Conservation (phyloP, 2,888 invertebrate species). For the Siphonodentalium dalli region DNA sequence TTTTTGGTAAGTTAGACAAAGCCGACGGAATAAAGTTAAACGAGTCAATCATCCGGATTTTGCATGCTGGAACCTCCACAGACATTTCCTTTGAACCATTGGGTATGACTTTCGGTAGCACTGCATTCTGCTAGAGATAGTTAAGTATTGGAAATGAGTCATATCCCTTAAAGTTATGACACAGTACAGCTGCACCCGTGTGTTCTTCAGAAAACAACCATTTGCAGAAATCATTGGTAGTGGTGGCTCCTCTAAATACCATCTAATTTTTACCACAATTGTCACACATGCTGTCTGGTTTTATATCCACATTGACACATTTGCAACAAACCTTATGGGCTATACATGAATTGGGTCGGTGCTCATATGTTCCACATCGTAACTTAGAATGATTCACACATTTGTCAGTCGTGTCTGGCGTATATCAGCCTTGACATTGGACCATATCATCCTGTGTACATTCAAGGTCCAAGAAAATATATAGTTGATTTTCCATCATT, state of each 20-base stretch:
- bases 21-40: conserved; percentile 15
- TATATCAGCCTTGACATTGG: too few relatives aligned
- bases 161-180: conserved; percentile 23
- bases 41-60: conserved; percentile 14
- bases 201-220: conserved; percentile 18
- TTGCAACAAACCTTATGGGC: conserved; percentile 15
- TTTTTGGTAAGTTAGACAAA: conserved; percentile 9
- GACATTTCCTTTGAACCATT: conserved; percentile 12
- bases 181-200: conserved; percentile 4
- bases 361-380: too few relatives aligned
- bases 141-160: conserved; percentile 11
- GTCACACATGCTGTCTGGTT: conserved; percentile 1
- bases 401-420: too few relatives aligned
- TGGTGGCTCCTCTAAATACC: conserved; percentile 9
- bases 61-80: conserved; percentile 6
- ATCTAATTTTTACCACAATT: conserved; percentile 8
- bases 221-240: conserved; percentile 9
- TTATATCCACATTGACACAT: background rate
- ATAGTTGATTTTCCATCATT: too few relatives aligned
- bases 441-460: too few relatives aligned
- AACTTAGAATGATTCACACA: too few relatives aligned
- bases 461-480: too few relatives aligned
- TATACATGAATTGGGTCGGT: conserved; percentile 18
- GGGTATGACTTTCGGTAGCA: conserved; percentile 11
- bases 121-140: conserved; percentile 10